These are phyloP conservation scores for Speoplatyrhinus poulsoni DNA, from an alignment of 2,113 vertebrate genomes.

Conservation along the genomic window DNA sequence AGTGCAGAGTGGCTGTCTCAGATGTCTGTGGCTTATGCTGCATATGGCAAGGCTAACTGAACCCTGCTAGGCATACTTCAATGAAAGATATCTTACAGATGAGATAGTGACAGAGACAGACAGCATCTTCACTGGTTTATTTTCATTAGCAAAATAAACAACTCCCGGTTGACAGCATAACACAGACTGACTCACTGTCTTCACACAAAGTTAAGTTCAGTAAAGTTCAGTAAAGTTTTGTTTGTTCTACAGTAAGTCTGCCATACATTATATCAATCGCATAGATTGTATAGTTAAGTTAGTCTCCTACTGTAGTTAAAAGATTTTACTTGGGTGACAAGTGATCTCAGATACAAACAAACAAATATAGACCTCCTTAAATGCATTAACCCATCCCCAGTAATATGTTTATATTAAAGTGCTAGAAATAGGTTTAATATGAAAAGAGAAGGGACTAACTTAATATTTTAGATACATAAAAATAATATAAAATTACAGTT, in stretches of 20 bases:
- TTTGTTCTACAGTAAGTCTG: no score
- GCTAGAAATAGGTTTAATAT: neutral
- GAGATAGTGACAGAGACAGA: conserved; percentile 13
- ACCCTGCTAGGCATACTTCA: conserved; percentile 17
- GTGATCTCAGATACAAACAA: neutral
- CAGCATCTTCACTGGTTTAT: conserved; percentile 1
- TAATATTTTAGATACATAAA: neutral
- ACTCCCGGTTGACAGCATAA: no score
- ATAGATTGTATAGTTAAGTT: no score
- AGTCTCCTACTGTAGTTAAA: no score
- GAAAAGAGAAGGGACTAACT: no score
- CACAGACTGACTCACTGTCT: neutral
- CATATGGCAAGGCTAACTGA: conserved; percentile 18
- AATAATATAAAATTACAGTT: neutral
- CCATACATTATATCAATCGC: no score
- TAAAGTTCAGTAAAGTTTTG: no score
- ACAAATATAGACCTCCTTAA: conserved; percentile 17
- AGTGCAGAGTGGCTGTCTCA: neutral
- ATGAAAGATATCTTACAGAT: conserved; percentile 20
- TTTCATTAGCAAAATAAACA: neutral
- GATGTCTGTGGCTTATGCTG: conserved; percentile 18
- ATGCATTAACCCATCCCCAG: neutral
- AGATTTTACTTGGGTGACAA: no score
- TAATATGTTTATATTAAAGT: neutral
- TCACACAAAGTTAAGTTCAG: no score